phyloP scores from a whole-genome alignment of 2,888 invertebrate species.

The Agrochola circellaris region DNA sequence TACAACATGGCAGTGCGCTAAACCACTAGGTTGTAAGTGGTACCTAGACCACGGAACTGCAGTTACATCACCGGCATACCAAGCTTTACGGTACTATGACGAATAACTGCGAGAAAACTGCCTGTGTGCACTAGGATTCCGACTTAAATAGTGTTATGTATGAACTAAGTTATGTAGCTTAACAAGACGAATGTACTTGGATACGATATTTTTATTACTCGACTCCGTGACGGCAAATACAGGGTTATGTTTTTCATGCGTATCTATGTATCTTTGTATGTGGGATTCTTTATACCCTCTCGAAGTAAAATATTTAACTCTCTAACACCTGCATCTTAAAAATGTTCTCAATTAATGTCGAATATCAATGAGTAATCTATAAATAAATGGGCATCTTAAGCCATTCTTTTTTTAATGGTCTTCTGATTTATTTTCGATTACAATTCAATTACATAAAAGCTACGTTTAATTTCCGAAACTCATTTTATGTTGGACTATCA shows the following conservation, averaged over 20 bases:
- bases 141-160: conserved; percentile 31
- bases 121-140: neutral
- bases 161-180: neutral
- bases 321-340: too few species aligned
- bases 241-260: too few species aligned
- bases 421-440: neutral
- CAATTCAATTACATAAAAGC: neutral
- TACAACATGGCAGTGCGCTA: conserved; percentile 5
- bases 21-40: conserved; percentile 38
- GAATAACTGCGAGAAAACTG: conserved; percentile 42
- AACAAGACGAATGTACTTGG: neutral
- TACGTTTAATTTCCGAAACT: conserved; percentile 9
- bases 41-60: conserved; percentile 53
- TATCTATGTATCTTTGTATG: too few species aligned
- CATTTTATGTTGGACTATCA: neutral
- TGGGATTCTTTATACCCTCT: too few species aligned
- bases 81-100: conserved; percentile 41
- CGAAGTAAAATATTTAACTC: too few species aligned
- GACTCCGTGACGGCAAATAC: too few species aligned
- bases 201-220: neutral
- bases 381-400: too few species aligned
- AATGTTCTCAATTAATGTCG: too few species aligned
- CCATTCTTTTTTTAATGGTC: neutral
- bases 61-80: conserved; percentile 55
- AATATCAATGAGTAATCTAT: too few species aligned